phyloP scores from a whole-genome alignment of 2,113 vertebrate genomes.

The Agelaius tricolor region DNA sequence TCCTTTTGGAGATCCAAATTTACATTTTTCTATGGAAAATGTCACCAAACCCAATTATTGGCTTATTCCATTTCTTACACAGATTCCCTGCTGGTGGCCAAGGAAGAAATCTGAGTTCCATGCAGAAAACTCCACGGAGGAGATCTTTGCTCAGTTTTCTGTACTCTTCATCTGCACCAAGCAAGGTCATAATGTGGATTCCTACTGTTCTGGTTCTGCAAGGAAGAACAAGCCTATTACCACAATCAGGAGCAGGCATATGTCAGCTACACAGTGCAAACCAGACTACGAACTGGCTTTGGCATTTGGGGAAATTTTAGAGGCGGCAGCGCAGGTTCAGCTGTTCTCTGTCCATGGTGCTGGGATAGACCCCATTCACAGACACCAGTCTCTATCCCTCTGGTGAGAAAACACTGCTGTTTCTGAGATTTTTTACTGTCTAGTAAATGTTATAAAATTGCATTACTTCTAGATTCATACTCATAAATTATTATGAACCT shows the following conservation, averaged over 20 bases:
- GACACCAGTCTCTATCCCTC: accelerated
- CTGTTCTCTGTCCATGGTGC: background rate
- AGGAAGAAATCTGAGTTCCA: background rate
- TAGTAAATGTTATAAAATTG: background rate
- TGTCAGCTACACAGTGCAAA: background rate
- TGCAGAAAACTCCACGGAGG: background rate
- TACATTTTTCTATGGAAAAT: background rate
- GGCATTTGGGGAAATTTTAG: background rate
- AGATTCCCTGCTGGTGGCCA: background rate
- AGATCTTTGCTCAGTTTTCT: background rate
- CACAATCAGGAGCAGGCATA: background rate
- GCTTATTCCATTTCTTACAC: background rate
- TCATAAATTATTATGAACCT: background rate
- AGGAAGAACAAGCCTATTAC: background rate
- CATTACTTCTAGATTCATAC: background rate
- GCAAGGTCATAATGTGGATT: background rate
- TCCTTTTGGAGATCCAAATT: background rate
- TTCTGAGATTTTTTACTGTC: background rate
- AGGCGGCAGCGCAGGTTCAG: accelerated
- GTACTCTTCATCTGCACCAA: background rate
- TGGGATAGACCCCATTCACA: accelerated
- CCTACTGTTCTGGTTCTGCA: background rate
- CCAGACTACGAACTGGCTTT: background rate
- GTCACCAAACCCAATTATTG: background rate
- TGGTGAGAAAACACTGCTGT: background rate